Percentiles rank a stretch among this genome's conserved stretches.
phyloP scores from a whole-genome alignment of 2,797 vertebrate species.

The Cuniculus paca region DNA sequence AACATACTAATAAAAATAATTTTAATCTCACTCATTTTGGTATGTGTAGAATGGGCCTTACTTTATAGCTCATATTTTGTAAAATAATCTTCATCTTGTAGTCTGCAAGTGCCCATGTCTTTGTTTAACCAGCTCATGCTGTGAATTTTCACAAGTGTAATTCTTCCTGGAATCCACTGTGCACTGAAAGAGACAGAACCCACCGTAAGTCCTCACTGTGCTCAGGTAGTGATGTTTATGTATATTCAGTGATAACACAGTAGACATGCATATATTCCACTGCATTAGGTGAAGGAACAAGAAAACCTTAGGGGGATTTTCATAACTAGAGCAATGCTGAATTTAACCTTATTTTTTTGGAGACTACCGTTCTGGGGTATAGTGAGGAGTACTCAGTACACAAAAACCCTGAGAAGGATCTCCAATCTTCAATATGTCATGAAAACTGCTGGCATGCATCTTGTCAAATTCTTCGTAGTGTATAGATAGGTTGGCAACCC shows the following conservation, averaged over 20 bases:
- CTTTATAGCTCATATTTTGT: neutral
- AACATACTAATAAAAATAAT: neutral
- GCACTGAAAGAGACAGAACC: neutral
- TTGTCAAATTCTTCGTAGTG: neutral
- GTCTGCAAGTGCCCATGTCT: neutral
- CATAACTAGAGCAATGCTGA: neutral
- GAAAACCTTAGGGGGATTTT: neutral
- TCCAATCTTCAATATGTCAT: neutral
- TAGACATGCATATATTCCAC: neutral
- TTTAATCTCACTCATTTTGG: conserved; percentile 15
- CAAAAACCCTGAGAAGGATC: neutral
- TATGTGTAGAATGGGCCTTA: neutral
- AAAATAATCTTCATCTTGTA: neutral
- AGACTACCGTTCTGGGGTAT: neutral
- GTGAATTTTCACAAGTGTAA: neutral
- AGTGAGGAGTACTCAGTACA: neutral
- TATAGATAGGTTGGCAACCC: neutral
- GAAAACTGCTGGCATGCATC: neutral
- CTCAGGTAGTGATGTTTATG: neutral
- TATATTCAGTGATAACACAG: neutral
- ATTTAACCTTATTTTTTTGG: neutral
- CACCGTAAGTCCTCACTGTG: neutral
- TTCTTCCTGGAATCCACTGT: neutral
- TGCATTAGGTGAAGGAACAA: neutral
- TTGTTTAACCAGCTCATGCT: neutral